phyloP scores from a whole-genome alignment of 2,797 vertebrate species.

The Brachyrhaphis roseni region DNA sequence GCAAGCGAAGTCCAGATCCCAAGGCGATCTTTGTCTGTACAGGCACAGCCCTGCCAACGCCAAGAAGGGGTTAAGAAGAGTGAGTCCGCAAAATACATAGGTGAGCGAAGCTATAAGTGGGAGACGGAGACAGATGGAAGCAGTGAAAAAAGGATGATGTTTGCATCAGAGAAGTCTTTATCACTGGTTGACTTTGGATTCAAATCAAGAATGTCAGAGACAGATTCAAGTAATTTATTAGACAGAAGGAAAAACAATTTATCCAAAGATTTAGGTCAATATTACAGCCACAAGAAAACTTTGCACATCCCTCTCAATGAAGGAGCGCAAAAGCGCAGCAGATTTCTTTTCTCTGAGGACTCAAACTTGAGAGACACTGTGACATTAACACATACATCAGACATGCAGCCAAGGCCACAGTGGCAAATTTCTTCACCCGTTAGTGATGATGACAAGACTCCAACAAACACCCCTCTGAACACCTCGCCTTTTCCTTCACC shows the following conservation, averaged over 20 bases:
- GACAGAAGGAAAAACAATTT: conserved; percentile 16
- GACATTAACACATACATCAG: not conserved
- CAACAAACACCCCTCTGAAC: conserved; percentile 59
- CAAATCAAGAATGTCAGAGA: conserved; percentile 25
- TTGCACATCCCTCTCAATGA: conserved; percentile 40
- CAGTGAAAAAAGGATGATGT: conserved; percentile 26
- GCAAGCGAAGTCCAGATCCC: conserved; percentile 26
- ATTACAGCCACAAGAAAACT: conserved; percentile 32
- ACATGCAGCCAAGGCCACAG: conserved; percentile 13
- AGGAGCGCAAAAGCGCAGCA: not conserved
- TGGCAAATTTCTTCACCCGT: conserved; percentile 23
- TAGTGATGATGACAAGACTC: conserved; percentile 67
- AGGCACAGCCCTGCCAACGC: conserved; percentile 36
- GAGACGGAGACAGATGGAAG: conserved; percentile 29
- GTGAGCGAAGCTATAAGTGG: conserved; percentile 34
- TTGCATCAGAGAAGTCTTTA: conserved; percentile 50
- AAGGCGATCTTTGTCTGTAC: conserved; percentile 71
- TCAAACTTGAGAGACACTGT: conserved; percentile 2
- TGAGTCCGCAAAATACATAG: conserved; percentile 46
- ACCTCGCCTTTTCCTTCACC: conserved; percentile 40
- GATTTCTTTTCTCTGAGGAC: conserved; percentile 28
- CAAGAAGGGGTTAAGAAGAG: conserved; percentile 53
- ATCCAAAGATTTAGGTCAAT: conserved; percentile 29
- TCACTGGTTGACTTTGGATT: conserved; percentile 57
- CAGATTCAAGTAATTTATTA: conserved; percentile 8